Evolutionary conservation across 1,140 invertebrate species (phyloP).

Genomic region (Tetraneura akinire): DNA sequence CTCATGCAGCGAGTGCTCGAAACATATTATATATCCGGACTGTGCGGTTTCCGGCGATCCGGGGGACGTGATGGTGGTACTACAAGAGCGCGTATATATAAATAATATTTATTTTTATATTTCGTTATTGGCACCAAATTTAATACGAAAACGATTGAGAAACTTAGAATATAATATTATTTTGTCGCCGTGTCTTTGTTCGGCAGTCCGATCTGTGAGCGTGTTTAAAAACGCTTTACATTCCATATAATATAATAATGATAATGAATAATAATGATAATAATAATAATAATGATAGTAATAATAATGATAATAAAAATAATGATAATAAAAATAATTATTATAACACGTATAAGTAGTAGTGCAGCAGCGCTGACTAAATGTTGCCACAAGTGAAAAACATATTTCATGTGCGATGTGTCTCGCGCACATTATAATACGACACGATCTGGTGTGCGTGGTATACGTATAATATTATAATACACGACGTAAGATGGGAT

Average conservation of each 20-base stretch:
- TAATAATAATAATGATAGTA: too few relatives aligned
- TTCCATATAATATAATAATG: neutral
- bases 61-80: too few relatives aligned
- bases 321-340: too few relatives aligned
- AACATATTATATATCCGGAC: neutral
- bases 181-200: neutral
- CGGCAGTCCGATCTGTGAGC: neutral
- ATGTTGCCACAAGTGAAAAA: too few relatives aligned
- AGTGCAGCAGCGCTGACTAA: too few relatives aligned
- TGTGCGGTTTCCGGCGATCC: neutral
- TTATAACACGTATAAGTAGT: too few relatives aligned
- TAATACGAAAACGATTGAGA: neutral
- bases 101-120: neutral
- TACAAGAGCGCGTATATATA: neutral
- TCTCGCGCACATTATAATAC: too few relatives aligned
- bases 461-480: too few relatives aligned
- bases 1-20: neutral
- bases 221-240: neutral
- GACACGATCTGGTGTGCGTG: neutral
- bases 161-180: neutral
- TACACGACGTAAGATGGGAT: slow-evolving; percentile 23
- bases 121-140: neutral
- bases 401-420: too few relatives aligned
- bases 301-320: too few relatives aligned
- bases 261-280: too few relatives aligned